These are phyloP conservation scores for Meloidogyne floridensis DNA, from an alignment of 1,140 invertebrate genomes.

Conservation along the genomic window DNA sequence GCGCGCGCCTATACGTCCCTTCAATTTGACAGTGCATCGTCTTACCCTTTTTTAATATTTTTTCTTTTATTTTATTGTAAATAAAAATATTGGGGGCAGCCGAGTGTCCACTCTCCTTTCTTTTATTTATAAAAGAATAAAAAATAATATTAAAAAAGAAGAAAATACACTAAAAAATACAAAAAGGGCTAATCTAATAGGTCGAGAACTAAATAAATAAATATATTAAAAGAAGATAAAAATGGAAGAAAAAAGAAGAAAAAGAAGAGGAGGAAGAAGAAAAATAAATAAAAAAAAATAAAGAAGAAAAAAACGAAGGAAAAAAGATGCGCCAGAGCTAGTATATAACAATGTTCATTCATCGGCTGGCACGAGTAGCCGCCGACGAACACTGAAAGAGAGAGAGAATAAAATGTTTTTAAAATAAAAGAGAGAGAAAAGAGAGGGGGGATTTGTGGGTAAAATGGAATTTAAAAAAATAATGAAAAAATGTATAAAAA, in stretches of 20 bases:
- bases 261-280: background rate
- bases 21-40: too few relatives aligned
- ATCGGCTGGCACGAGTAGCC: constrained; percentile 20
- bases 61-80: background rate
- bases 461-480: background rate
- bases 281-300: background rate
- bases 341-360: constrained; percentile 4
- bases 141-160: background rate
- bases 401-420: background rate
- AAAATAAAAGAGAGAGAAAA: background rate
- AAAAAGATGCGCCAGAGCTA: background rate
- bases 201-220: background rate
- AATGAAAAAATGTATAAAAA: background rate
- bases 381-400: constrained; percentile 2
- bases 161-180: background rate
- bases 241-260: background rate
- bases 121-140: background rate
- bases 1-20: background rate
- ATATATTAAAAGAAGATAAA: background rate
- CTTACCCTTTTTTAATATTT: too few relatives aligned
- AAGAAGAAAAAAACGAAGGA: background rate
- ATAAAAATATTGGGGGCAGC: background rate
- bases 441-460: background rate
- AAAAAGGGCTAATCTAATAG: background rate
- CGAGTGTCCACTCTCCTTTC: background rate